A percentile compares a stretch with the other conserved stretches of the same genome.
Conservation (phyloP, 2,888 invertebrate genomes). For the Melanostoma scalare region DNA sequence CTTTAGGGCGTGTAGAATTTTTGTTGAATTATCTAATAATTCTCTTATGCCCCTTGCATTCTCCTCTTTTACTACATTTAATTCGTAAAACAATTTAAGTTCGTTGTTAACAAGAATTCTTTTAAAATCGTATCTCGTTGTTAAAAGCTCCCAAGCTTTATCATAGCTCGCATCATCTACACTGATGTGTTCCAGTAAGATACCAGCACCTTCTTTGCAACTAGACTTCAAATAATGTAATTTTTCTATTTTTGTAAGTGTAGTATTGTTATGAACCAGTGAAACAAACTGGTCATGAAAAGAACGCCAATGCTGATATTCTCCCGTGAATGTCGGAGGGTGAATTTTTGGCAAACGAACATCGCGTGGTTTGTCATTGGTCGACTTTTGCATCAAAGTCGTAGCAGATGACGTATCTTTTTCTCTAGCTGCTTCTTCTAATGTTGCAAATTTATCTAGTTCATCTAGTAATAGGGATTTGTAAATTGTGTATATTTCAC, state of each 20-base stretch:
- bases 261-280: constrained; percentile 5
- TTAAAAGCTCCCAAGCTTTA: not conserved
- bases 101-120: not conserved
- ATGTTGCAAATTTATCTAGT: constrained; percentile 6
- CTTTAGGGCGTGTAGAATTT: not conserved
- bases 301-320: not conserved
- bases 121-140: not conserved
- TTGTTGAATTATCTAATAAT: not conserved
- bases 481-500: not conserved
- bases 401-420: not conserved
- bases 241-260: not conserved
- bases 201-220: not conserved
- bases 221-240: not conserved
- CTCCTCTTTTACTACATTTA: not conserved
- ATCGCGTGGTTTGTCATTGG: not conserved
- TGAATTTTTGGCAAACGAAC: constrained; percentile 1
- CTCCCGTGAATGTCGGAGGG: not conserved
- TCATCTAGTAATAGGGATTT: constrained; percentile 3
- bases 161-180: not conserved
- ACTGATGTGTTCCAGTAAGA: not conserved
- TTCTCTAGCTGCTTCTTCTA: not conserved
- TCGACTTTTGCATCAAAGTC: constrained; percentile 1
- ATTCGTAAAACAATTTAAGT: not conserved
- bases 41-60: not conserved
- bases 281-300: constrained; percentile 7